phyloP scores from a whole-genome alignment of 1,140 invertebrate species.

The Calycopis cecrops region DNA sequence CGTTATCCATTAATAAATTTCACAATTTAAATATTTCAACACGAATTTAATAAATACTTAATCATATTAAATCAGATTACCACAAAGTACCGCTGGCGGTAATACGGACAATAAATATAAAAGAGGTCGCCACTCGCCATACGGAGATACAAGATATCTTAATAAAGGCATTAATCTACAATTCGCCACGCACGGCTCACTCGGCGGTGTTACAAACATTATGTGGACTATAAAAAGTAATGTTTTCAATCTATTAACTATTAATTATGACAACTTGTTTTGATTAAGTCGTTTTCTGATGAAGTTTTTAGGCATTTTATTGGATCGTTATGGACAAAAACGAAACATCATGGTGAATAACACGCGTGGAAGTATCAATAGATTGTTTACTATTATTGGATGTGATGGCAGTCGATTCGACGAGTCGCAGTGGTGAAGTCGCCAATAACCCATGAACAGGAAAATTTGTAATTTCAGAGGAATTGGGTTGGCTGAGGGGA shows the following conservation, averaged over 20 bases:
- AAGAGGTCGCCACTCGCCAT: constrained; percentile 1
- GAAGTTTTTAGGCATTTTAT: constrained; percentile 16
- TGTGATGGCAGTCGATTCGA: no score
- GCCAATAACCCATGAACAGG: no score
- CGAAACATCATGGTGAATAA: no score
- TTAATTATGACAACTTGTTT: constrained; percentile 17
- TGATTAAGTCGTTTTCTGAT: constrained; percentile 13
- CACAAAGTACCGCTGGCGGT: constrained; percentile 14
- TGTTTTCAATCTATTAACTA: not conserved
- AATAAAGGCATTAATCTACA: constrained; percentile 16
- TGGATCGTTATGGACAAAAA: constrained; percentile 7
- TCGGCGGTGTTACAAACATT: constrained; percentile 8
- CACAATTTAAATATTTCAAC: constrained; percentile 26
- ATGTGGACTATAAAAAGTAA: constrained; percentile 4
- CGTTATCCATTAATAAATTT: constrained; percentile 1
- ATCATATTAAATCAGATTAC: constrained; percentile 21
- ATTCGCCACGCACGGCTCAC: constrained; percentile 18
- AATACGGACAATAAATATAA: constrained; percentile 9
- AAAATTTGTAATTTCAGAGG: no score
- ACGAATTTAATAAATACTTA: constrained; percentile 14
- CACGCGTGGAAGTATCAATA: no score
- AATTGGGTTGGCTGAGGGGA: no score
- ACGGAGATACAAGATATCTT: not conserved
- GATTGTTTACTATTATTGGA: no score
- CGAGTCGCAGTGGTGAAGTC: no score